Percentiles rank a stretch among this genome's conserved stretches.
phyloP scores from a whole-genome alignment of 30 jellyfish, hydroid and myxozoan species.

The Rhopilema esculentum region DNA sequence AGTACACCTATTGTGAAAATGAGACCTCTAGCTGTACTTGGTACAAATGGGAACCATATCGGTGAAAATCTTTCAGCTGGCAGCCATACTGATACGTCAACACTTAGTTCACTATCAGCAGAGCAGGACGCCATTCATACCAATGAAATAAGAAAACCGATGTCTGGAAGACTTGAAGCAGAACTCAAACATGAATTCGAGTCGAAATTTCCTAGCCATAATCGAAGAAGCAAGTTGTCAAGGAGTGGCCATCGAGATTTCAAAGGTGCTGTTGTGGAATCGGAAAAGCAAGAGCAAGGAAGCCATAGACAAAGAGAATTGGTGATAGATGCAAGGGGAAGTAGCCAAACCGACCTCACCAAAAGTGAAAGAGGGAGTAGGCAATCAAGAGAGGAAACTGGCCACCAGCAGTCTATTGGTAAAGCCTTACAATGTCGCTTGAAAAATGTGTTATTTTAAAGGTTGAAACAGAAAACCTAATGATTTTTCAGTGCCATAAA shows the following conservation, averaged over 20 bases:
- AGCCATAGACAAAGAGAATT: constrained; percentile 21
- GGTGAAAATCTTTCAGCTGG: background rate
- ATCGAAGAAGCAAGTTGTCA: constrained; percentile 4
- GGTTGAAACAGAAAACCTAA: too few species aligned
- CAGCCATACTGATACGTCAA: constrained; percentile 29
- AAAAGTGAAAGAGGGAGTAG: constrained; percentile 14
- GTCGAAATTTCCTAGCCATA: constrained; percentile 8
- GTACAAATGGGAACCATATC: background rate
- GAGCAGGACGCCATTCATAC: constrained; percentile 10
- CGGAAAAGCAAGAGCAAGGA: constrained; percentile 5
- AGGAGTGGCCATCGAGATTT: background rate
- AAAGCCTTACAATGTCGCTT: background rate
- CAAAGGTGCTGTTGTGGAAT: background rate
- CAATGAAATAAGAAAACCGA: constrained; percentile 3
- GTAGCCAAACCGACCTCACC: constrained; percentile 65
- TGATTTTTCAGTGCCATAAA: too few species aligned
- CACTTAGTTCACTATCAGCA: constrained; percentile 51
- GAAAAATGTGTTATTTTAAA: too few species aligned
- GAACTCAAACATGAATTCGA: constrained; percentile 49
- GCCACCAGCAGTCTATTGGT: constrained; percentile 9
- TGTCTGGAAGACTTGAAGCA: constrained; percentile 34
- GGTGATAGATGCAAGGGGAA: constrained; percentile 62
- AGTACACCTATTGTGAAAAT: constrained; percentile 60
- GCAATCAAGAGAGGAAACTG: background rate
- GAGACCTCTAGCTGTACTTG: background rate